These are phyloP conservation scores for Catamblyrhynchus diadema DNA, from an alignment of 2,797 vertebrate species.

Conservation along the genomic window DNA sequence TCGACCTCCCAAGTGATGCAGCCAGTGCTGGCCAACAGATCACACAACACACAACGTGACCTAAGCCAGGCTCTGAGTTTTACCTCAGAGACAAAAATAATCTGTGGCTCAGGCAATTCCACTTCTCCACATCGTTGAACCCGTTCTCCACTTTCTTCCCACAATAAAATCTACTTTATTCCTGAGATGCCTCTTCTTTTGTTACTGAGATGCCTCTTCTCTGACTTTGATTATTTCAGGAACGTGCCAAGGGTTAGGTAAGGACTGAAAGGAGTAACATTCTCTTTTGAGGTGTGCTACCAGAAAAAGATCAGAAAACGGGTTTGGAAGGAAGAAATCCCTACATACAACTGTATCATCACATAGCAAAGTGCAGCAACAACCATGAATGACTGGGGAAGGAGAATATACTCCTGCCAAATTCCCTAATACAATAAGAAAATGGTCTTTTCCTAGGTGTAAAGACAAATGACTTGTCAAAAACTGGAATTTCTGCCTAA, in stretches of 20 bases:
- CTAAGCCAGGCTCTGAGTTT: background rate
- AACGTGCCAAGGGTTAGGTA: no score
- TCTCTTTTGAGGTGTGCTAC: background rate
- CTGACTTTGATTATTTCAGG: background rate
- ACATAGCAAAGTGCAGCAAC: background rate
- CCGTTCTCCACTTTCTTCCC: background rate
- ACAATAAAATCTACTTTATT: background rate
- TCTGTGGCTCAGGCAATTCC: background rate
- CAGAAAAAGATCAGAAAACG: background rate
- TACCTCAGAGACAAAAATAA: background rate
- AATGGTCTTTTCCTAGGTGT: background rate
- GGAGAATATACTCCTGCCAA: background rate
- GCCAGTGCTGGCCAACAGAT: background rate
- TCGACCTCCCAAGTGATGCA: fast-evolving
- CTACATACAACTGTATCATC: background rate
- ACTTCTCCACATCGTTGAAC: background rate
- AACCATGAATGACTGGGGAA: background rate
- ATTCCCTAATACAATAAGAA: background rate
- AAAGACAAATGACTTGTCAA: background rate
- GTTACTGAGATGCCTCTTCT: background rate
- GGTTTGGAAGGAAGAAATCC: background rate
- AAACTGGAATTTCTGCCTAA: background rate
- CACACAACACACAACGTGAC: background rate
- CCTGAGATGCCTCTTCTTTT: background rate
- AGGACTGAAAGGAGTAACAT: no score